phyloP scores from a whole-genome alignment of 2,888 invertebrate genomes.

The Mythimna impura region DNA sequence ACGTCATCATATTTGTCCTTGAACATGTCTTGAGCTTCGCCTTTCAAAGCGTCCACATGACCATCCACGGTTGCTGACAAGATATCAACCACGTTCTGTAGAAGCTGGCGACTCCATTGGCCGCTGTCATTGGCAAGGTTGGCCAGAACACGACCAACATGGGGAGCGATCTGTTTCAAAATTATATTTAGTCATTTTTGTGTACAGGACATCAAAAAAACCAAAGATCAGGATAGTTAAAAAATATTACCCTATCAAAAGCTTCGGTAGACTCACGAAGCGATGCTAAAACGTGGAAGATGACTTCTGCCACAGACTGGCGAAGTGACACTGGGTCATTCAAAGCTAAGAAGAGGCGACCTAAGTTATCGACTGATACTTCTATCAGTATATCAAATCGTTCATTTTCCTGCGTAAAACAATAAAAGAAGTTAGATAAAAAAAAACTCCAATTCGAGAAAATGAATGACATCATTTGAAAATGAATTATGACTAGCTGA shows the following conservation, averaged over 20 bases:
- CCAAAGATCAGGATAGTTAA: not conserved
- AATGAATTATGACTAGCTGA: not conserved
- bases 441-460: not conserved
- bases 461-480: not conserved
- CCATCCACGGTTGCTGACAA: conserved; percentile 76
- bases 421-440: not conserved
- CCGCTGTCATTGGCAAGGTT: conserved; percentile 90
- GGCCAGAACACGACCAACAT: conserved; percentile 87
- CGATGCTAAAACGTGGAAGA: conserved; percentile 92
- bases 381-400: conserved; percentile 90
- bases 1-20: conserved; percentile 85
- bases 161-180: conserved; percentile 82
- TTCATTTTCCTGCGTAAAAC: conserved; percentile 82
- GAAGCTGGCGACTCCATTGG: conserved; percentile 86
- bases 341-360: conserved; percentile 90
- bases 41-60: conserved; percentile 68
- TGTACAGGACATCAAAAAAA: not conserved
- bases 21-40: conserved; percentile 74
- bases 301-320: conserved; percentile 90
- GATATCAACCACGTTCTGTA: conserved; percentile 92
- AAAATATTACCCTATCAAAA: conserved; percentile 89
- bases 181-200: conserved; percentile 12
- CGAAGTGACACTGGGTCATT: conserved; percentile 89
- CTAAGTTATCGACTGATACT: conserved; percentile 91
- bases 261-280: conserved; percentile 91